Evolutionary conservation across 2,888 invertebrate genomes (phyloP).

Genomic region (Diaphora mendica): DNA sequence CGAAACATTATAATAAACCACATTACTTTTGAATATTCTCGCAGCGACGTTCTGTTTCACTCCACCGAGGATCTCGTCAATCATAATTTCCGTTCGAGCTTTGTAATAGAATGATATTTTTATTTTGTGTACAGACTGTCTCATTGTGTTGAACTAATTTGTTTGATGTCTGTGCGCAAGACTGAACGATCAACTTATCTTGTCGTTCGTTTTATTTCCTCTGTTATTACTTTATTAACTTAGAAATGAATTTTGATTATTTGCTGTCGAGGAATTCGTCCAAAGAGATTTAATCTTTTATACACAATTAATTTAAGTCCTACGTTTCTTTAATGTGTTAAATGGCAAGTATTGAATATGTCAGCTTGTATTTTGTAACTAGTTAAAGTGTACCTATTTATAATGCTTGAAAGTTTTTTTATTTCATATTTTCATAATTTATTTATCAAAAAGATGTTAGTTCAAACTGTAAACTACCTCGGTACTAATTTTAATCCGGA

Average conservation of each 20-base stretch:
- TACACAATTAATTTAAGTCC: not conserved
- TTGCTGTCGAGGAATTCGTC: not conserved
- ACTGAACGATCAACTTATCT: not conserved
- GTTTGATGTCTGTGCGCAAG: constrained; percentile 19
- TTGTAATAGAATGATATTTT: constrained; percentile 29
- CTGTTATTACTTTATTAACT: not conserved
- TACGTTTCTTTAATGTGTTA: not conserved
- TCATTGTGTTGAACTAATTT: constrained; percentile 12
- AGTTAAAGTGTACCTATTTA: not conserved
- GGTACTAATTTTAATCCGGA: no score
- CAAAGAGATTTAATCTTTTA: not conserved
- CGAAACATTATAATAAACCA: not conserved
- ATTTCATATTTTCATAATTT: no score
- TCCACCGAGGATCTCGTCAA: constrained; percentile 24
- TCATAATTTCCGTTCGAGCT: constrained; percentile 39
- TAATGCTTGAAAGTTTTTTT: no score
- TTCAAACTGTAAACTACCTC: no score
- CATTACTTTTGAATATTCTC: not conserved
- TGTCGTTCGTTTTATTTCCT: not conserved
- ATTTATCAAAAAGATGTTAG: no score
- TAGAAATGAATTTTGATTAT: not conserved
- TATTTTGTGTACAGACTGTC: constrained; percentile 12
- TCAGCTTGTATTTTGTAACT: not conserved
- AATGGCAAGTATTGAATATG: not conserved
- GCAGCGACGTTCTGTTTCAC: constrained; percentile 7